Conservation (phyloP, 2,888 invertebrate species). For the Harmothoe impar region DNA sequence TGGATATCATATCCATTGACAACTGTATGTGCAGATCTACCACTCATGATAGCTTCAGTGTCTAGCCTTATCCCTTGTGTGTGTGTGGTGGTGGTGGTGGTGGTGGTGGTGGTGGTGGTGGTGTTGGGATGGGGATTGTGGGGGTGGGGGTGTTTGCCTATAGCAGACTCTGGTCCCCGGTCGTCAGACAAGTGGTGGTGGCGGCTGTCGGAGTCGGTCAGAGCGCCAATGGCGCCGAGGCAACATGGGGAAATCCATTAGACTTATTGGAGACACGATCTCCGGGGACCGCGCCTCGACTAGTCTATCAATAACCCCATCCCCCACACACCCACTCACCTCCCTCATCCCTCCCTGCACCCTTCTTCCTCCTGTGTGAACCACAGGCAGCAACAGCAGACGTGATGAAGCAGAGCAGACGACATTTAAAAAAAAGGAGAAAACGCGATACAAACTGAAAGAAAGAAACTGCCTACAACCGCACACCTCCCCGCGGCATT, state of each 20-base stretch:
- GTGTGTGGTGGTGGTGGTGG: too few relatives aligned
- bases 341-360: not conserved
- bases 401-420: not conserved
- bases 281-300: not conserved
- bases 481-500: not conserved
- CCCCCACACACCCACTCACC: not conserved
- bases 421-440: not conserved
- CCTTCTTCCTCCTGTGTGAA: not conserved
- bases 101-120: too few relatives aligned
- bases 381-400: not conserved
- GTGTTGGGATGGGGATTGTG: not conserved
- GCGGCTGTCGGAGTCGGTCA: not conserved
- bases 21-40: too few relatives aligned
- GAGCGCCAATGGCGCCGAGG: not conserved
- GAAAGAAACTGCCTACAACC: not conserved
- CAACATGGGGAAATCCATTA: constrained; percentile 32
- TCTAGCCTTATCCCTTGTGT: too few relatives aligned
- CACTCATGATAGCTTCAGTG: too few relatives aligned
- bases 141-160: not conserved
- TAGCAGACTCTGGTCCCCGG: not conserved
- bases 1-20: too few relatives aligned
- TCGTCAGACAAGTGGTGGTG: not conserved
- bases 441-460: not conserved
- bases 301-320: constrained; percentile 22
- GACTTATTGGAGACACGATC: constrained; percentile 24